These are phyloP conservation scores for Temnothorax longispinosus DNA, from an alignment of 1,140 invertebrate genomes.

Conservation along the genomic window DNA sequence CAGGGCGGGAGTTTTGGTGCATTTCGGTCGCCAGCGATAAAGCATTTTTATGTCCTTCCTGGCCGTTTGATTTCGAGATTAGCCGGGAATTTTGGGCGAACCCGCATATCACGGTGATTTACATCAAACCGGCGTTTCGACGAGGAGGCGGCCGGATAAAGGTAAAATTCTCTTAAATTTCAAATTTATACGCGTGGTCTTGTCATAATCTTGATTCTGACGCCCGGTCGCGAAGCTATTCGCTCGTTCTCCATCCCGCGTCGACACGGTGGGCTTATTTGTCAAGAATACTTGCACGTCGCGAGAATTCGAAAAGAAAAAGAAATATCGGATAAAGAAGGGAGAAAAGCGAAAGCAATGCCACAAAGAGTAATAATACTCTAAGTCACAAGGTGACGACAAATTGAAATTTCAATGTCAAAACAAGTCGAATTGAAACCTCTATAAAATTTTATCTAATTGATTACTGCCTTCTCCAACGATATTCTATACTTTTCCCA, in stretches of 20 bases:
- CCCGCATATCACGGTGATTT: slow-evolving; percentile 86
- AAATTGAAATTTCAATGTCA: slow-evolving; percentile 22
- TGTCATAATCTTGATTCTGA: slow-evolving; percentile 85
- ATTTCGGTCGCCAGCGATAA: slow-evolving; percentile 81
- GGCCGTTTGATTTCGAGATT: slow-evolving; percentile 85
- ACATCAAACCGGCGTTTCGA: slow-evolving; percentile 77
- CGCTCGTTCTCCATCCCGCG: slow-evolving; percentile 66
- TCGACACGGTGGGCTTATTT: slow-evolving; percentile 82
- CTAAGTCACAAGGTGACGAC: slow-evolving; percentile 1
- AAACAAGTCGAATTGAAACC: slow-evolving; percentile 1
- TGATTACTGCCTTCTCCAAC: background rate
- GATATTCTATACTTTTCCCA: background rate
- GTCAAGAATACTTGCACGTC: slow-evolving; percentile 68
- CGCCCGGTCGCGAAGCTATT: slow-evolving; percentile 76
- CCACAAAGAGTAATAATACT: background rate
- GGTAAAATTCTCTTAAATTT: slow-evolving; percentile 84
- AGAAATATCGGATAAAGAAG: background rate
- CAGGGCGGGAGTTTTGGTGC: slow-evolving; percentile 66
- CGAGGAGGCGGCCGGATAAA: slow-evolving; percentile 61
- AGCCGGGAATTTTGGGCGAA: slow-evolving; percentile 85
- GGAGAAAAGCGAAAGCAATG: slow-evolving; percentile 17
- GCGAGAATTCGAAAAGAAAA: slow-evolving; percentile 64
- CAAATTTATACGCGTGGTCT: slow-evolving; percentile 83
- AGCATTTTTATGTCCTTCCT: slow-evolving; percentile 84
- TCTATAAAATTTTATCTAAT: background rate